Conservation (phyloP, 2,797 vertebrate genomes). For the Danio choprae region DNA sequence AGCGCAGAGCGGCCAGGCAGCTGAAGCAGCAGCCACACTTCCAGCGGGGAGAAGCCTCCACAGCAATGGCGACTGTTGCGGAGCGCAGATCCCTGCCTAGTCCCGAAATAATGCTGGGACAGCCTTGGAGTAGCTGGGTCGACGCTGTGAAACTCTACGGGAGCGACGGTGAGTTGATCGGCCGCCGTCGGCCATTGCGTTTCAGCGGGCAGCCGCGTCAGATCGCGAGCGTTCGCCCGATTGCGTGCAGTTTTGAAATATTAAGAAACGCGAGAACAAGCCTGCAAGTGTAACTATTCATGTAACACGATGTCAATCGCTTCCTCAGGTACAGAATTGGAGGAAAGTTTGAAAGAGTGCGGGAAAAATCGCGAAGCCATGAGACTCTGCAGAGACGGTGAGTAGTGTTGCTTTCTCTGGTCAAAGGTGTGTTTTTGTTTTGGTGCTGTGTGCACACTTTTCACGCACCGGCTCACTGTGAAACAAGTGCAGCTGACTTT, state of each 20-base stretch:
- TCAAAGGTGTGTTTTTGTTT: constrained; percentile 76
- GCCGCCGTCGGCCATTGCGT: constrained; percentile 65
- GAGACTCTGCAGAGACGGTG: constrained; percentile 98
- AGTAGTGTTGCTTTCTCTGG: constrained; percentile 70
- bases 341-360: constrained; percentile 99
- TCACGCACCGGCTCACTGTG: constrained; percentile 52
- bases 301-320: constrained; percentile 71
- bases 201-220: constrained; percentile 67
- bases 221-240: constrained; percentile 75
- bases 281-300: constrained; percentile 83
- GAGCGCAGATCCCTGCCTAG: constrained; percentile 95
- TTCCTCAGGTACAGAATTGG: constrained; percentile 88
- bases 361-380: constrained; percentile 97
- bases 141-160: constrained; percentile 94
- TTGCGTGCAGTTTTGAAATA: constrained; percentile 80
- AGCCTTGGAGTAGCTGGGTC: constrained; percentile 96
- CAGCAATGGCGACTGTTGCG: constrained; percentile 95
- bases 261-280: constrained; percentile 76
- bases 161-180: constrained; percentile 89
- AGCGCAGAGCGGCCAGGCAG: constrained; percentile 92
- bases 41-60: constrained; percentile 86
- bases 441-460: constrained; percentile 65
- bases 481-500: constrained; percentile 58
- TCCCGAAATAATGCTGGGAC: constrained; percentile 95
- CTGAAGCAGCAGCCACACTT: constrained; percentile 80